A percentile compares a stretch with the other conserved stretches of the same genome.
Evolutionary conservation across 2,113 vertebrate genomes (phyloP).

Genomic region (Colius striatus): DNA sequence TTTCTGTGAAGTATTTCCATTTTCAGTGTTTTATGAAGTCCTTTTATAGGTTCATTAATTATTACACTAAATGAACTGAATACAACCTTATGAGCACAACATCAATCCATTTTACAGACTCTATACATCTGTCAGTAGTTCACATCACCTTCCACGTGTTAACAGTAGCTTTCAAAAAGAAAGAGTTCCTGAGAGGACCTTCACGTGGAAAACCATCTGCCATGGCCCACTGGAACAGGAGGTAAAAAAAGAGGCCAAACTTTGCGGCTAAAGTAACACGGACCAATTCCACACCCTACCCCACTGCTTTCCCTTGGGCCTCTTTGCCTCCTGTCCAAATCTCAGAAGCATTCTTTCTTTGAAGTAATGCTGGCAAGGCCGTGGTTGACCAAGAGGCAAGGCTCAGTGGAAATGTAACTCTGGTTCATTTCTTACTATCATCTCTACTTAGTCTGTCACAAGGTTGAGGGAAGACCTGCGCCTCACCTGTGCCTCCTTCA

Average conservation of each 20-base stretch:
- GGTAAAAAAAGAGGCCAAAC: background rate
- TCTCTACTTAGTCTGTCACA: background rate
- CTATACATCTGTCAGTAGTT: background rate
- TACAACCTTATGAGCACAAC: background rate
- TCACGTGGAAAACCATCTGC: background rate
- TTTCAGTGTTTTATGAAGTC: slow-evolving; percentile 28
- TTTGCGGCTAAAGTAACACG: background rate
- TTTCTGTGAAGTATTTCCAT: slow-evolving; percentile 7
- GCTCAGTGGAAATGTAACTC: background rate
- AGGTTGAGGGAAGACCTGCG: rapidly evolving
- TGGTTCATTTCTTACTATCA: background rate
- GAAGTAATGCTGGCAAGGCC: background rate
- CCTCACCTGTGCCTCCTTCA: background rate
- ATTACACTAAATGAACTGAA: background rate
- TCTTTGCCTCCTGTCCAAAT: background rate
- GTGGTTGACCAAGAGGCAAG: background rate
- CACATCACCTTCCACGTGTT: background rate
- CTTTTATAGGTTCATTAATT: slow-evolving; percentile 1
- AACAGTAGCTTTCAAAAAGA: background rate
- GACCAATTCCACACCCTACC: background rate
- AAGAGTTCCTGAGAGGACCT: background rate
- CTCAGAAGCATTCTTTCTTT: background rate
- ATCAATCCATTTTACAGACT: background rate
- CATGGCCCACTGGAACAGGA: background rate
- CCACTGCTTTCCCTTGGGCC: background rate